Evolutionary conservation across 2,113 vertebrate species (phyloP), one percentile per base, ranked within the genome.

Genomic region (Odontophorus gujanensis): DNA sequence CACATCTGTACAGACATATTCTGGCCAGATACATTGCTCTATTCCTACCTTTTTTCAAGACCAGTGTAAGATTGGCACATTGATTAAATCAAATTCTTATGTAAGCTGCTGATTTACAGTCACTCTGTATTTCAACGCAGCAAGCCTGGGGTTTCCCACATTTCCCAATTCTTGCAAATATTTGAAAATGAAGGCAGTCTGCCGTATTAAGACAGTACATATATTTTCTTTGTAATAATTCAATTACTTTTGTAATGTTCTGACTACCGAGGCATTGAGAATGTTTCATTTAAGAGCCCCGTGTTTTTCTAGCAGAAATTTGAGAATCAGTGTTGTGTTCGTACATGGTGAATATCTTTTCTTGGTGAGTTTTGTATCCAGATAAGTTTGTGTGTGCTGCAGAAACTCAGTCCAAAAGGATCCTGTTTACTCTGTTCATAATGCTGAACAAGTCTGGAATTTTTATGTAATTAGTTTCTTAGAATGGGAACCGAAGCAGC

Each of bases 401-500:
- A 72, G 57, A 88, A 74, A 7, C 8, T 69, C 58, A 22, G 42
- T 42, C 58, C 6, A 0, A 17, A 7, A 61, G 17, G 8, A n/a
- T 73, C 20, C 1, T 1, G 7, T 66, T 75, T 71, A 24, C 32
- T 86, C 7, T n/a, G 32, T 59, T 15, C 11, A 63, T 14, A 42
- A 4, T 0, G 0, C 8, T 75, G 65, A 65, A 20, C 21, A 48
- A 32, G 6, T 68, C 30, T 68, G 65, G 2, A 4, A 2, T 28
- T 81, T 83, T 72, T 63, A 22, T 67, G 20, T 7, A 77, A 9
- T 51, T 89, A 4, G 3, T 5, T 47, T 1, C 58, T 90, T 40
- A 32, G 21, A 58, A 2, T 53, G 19, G 12, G 7, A 90, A 53
- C 2, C 1, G 20, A 82, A 94, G 50, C 20, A 67, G 42, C 30